Base-by-base conservation (phyloP, 2,888 invertebrate genomes). In the Drosophila ochracea region DNA sequence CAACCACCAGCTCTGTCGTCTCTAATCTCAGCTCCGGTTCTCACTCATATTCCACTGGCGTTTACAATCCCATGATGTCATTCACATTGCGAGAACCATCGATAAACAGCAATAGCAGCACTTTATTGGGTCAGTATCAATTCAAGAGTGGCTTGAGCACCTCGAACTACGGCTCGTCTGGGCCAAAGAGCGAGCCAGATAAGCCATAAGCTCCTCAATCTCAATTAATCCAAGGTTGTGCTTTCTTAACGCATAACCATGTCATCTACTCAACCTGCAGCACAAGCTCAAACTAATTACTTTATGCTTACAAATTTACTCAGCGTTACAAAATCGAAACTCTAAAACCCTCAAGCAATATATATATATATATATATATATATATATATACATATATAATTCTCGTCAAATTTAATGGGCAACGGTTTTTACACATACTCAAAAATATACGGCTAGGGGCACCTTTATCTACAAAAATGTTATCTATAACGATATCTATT, bases 61-160 rank as follows among this genome's bases (percentile, higher is more conserved):
- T 84, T 5, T 91, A 87, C 67, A 91, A 87, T 80, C 91, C 92
- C 53, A 82, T 92, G 72, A 83, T 91, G 80, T 82, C 91, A 35
- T 83, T 83, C 52, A 92, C 91, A 35, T 70, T 91, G 66, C 81
- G 84, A 62, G 90, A 90, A 59, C 88, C 92, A 5, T 59, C 84
- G n/a, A 39, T 65, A 39, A 54, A 43, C 57, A 78, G 57, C 41
- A 58, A 39, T 21, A 58, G 49, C 37, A 70, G 59, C 65, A 58
- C 57, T 7, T 50, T 76, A 1, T 61, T 80, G 69, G 73, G 73
- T 55, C 85, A 82, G 31, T 87, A 79, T 73, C 82, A 84, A 55
- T 82, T 66, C 31, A 84, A 87, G 57, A 71, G 77, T 53, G 55
- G 60, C 19, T 72, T 76, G 7, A 71, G 62, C 54, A 73, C 47